Percentiles rank a stretch among this genome's conserved stretches.
Conservation (phyloP, 2,797 vertebrate species). For the Galago senegalensis region DNA sequence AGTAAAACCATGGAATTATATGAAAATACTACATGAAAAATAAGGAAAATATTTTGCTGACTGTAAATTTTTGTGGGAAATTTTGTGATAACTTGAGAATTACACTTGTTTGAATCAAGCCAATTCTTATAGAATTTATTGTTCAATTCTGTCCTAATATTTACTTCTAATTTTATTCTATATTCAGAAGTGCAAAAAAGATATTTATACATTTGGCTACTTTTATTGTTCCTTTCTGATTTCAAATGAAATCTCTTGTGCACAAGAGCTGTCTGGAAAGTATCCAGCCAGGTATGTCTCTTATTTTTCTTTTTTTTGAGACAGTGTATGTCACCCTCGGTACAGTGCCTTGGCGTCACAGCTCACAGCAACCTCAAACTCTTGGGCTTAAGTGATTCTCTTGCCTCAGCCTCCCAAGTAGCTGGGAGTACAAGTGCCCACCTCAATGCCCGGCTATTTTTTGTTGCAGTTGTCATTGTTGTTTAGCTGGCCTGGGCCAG, state of each 20-base stretch:
- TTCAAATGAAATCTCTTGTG: not conserved
- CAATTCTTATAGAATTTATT: conserved; percentile 73
- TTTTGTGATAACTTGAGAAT: conserved; percentile 84
- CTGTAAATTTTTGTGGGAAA: conserved; percentile 83
- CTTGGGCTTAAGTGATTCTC: too few relatives aligned
- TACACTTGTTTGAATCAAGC: conserved; percentile 81
- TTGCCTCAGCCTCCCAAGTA: too few relatives aligned
- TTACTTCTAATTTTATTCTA: not conserved
- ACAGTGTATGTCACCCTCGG: too few relatives aligned
- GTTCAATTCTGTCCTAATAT: conserved; percentile 42
- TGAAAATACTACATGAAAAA: conserved; percentile 80
- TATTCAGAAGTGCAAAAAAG: not conserved
- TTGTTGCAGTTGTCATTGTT: too few relatives aligned
- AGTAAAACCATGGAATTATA: conserved; percentile 78
- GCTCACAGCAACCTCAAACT: too few relatives aligned
- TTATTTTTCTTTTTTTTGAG: too few relatives aligned
- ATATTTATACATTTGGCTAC: not conserved
- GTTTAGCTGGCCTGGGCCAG: too few relatives aligned
- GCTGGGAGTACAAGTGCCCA: too few relatives aligned
- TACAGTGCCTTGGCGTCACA: too few relatives aligned
- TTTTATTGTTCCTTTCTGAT: not conserved
- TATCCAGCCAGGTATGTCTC: too few relatives aligned
- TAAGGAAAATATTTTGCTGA: conserved; percentile 84
- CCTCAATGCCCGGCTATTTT: too few relatives aligned
- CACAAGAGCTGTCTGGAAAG: too few relatives aligned